Conservation (phyloP, 2,888 invertebrate species). For the Schrankia costaestrigalis region DNA sequence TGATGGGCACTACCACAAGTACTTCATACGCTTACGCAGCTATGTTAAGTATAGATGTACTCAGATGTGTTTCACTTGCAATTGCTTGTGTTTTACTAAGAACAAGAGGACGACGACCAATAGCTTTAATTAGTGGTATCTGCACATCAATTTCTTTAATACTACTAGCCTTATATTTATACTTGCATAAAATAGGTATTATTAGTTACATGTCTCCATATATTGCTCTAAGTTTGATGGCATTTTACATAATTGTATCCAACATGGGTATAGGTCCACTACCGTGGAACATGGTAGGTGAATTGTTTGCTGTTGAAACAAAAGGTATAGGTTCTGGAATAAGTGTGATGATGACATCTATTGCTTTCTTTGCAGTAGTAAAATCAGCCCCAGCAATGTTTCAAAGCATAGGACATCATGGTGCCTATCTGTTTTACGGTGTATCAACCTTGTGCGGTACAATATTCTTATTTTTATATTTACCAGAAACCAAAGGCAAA, state of each 20-base stretch:
- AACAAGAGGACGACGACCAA: conserved; percentile 81
- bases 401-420: conserved; percentile 75
- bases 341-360: conserved; percentile 83
- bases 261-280: conserved; percentile 83
- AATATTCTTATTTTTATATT: conserved; percentile 78
- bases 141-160: conserved; percentile 82
- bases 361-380: conserved; percentile 84
- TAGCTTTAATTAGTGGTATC: conserved; percentile 83
- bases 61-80: conserved; percentile 81
- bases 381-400: conserved; percentile 84
- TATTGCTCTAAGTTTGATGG: conserved; percentile 73
- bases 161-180: conserved; percentile 72
- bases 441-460: conserved; percentile 81
- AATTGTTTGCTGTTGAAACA: conserved; percentile 84
- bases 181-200: conserved; percentile 46
- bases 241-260: conserved; percentile 81
- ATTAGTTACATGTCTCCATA: conserved; percentile 52
- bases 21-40: conserved; percentile 79
- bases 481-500: conserved; percentile 86
- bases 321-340: conserved; percentile 86
- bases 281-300: conserved; percentile 88
- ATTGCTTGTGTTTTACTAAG: conserved; percentile 82
- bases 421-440: conserved; percentile 83
- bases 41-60: conserved; percentile 83
- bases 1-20: conserved; percentile 74